Evolutionary conservation across 1,140 invertebrate species (phyloP).

Genomic region (Drosophila kurseongensis): DNA sequence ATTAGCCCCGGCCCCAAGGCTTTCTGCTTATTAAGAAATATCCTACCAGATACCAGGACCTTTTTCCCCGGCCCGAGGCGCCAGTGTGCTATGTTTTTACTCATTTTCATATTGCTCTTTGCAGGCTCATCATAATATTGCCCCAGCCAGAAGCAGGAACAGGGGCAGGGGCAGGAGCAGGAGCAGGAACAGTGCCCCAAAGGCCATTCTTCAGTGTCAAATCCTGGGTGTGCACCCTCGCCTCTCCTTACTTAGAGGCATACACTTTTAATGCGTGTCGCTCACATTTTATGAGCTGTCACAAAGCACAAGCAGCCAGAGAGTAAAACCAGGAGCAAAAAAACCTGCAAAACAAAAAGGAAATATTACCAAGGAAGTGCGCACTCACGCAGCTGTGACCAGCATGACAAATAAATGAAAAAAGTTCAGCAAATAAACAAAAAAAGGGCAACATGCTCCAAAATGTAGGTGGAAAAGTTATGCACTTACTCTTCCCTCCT

Average conservation of each 20-base stretch:
- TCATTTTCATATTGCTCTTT: conserved; percentile 79
- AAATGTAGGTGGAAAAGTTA: conserved; percentile 71
- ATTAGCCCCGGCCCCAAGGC: conserved; percentile 35
- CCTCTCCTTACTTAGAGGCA: conserved; percentile 36
- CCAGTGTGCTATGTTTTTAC: conserved; percentile 53
- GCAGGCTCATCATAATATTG: conserved; percentile 73
- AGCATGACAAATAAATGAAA: conserved; percentile 80
- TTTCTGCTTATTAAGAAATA: conserved; percentile 72
- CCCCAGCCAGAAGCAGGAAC: conserved; percentile 9
- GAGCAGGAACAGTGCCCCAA: conserved; percentile 30
- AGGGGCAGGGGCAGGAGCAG: conserved; percentile 15
- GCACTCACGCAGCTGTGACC: conserved; percentile 77
- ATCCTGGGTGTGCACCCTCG: conserved; percentile 42
- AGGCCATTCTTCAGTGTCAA: conserved; percentile 80
- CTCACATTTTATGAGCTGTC: conserved; percentile 81
- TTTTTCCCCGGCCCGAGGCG: conserved; percentile 52
- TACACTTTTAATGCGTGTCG: conserved; percentile 78
- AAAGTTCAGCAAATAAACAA: conserved; percentile 72
- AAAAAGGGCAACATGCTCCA: conserved; percentile 42
- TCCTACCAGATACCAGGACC: conserved; percentile 35
- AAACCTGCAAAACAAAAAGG: conserved; percentile 32
- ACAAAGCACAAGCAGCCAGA: conserved; percentile 62
- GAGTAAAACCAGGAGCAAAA: conserved; percentile 42
- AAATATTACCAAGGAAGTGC: conserved; percentile 67
- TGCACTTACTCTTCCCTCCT: conserved; percentile 38